Evolutionary conservation across 23 tunicate species (phyloP).

Genomic region (Phallusia fumigata): DNA sequence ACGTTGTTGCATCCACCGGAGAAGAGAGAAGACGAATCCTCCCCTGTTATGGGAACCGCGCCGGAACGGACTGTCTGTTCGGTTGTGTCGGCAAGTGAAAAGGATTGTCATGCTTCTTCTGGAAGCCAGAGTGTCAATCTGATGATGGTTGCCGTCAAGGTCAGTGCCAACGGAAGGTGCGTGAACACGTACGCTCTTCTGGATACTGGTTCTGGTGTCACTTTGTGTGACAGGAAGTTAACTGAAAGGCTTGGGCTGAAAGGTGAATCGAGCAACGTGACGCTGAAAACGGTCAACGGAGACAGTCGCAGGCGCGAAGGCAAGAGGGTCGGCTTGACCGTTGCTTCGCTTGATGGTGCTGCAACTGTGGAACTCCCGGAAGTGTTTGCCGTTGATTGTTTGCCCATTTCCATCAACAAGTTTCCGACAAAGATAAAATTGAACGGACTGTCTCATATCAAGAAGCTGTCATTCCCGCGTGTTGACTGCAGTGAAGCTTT

Average conservation of each 20-base stretch:
- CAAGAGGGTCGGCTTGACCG: neutral
- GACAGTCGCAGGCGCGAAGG: constrained; percentile 11
- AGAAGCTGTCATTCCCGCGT: neutral
- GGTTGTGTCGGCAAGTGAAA: neutral
- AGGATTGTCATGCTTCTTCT: constrained; percentile 9
- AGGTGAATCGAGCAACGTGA: neutral
- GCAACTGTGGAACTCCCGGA: constrained; percentile 3
- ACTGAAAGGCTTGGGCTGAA: neutral
- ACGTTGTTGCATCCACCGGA: constrained; percentile 7
- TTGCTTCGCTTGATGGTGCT: constrained; percentile 3
- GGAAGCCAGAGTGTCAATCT: neutral
- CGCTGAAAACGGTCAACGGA: constrained; percentile 4
- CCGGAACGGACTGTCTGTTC: constrained; percentile 2
- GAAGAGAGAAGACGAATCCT: constrained; percentile 1
- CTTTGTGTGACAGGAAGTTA: neutral
- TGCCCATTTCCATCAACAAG: neutral
- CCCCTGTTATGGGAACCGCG: neutral
- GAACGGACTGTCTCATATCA: neutral
- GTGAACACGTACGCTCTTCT: neutral
- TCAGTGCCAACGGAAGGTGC: neutral
- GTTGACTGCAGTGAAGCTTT: too few species aligned
- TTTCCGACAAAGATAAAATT: neutral
- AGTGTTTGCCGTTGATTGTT: neutral
- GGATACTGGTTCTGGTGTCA: neutral
- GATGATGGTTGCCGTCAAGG: constrained; percentile 7